These are phyloP conservation scores for Scytalopus superciliaris DNA, from an alignment of 2,113 vertebrate genomes.

Conservation along the genomic window DNA sequence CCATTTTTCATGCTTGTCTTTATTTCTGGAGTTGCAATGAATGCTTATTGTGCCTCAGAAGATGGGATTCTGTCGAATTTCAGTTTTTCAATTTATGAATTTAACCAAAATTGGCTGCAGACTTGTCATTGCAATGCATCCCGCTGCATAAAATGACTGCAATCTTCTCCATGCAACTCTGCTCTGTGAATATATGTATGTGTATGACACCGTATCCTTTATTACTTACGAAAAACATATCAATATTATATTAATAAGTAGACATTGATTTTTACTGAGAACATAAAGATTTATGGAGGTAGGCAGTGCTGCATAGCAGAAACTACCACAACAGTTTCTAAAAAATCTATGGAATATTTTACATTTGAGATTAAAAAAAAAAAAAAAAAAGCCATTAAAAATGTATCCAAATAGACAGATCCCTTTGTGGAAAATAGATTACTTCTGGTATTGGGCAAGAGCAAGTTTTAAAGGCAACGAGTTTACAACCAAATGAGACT, in stretches of 20 bases:
- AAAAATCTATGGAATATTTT: slow-evolving; percentile 23
- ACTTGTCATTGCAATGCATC: background rate
- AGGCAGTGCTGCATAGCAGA: background rate
- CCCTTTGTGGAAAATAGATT: background rate
- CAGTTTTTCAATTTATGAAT: slow-evolving; percentile 44
- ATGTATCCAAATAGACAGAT: background rate
- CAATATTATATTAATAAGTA: slow-evolving; percentile 52
- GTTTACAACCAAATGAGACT: background rate
- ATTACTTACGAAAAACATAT: background rate
- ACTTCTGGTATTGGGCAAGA: background rate
- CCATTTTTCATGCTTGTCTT: background rate
- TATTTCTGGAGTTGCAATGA: background rate
- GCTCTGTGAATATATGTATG: background rate
- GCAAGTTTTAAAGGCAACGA: background rate
- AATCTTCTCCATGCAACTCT: background rate
- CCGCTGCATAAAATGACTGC: background rate
- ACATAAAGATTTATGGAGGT: slow-evolving; percentile 44
- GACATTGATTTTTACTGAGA: slow-evolving; percentile 54
- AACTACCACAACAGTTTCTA: background rate
- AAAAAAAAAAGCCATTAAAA: background rate
- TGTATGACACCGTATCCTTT: background rate
- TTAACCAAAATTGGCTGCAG: background rate
- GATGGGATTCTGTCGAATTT: slow-evolving; percentile 38
- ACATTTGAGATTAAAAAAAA: background rate
- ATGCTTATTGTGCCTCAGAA: background rate